Evolutionary conservation across 1,140 invertebrate genomes (phyloP), one percentile per base, ranked within the genome.

Genomic region (Temnothorax longispinosus): DNA sequence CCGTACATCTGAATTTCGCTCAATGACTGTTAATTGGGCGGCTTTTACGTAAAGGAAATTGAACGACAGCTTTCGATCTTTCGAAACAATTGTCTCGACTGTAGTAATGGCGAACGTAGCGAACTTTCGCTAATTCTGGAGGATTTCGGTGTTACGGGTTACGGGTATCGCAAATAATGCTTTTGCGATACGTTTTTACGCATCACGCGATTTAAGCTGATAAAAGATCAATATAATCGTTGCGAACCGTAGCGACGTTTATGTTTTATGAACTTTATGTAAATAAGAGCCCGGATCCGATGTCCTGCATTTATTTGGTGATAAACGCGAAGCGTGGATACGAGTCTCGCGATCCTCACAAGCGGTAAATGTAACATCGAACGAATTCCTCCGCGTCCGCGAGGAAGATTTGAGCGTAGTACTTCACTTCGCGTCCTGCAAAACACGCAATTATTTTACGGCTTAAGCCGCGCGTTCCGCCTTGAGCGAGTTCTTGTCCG

Each of bases 401-500:
- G 69, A 62, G 80, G 69, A 84, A 84, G 69, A 84, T 84, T 75
- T 50, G 67, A 82, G 56, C 67, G 18, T 47, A 62, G 67, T 60
- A 84, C 72, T 84, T 74, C 80, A 84, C 80, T 47, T 62, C 4
- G 18, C 47, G 69, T 60, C 69, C 67, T 27, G 80, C 80, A 84
- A 84, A 84, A 84, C 80, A 84, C 54, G 80, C 80, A 84, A 84
- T 84, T 84, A 84, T 84, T 84, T 84, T 74, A 84, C 80, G 69
- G 80, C 80, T 84, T 84, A 84, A 84, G 80, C 80, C 78, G 78
- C 80, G 69, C 80, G 80, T 84, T 84, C 80, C 80, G 80, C 80
- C 80, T 84, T 75, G 80, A 84, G 80, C 69, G 80, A 60, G 80
- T 84, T 84, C 80, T 84, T 84, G 80, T 67, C 7, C 80, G 80